Conservation (phyloP, 1,140 invertebrate species). For the Platorchestia sp. region DNA sequence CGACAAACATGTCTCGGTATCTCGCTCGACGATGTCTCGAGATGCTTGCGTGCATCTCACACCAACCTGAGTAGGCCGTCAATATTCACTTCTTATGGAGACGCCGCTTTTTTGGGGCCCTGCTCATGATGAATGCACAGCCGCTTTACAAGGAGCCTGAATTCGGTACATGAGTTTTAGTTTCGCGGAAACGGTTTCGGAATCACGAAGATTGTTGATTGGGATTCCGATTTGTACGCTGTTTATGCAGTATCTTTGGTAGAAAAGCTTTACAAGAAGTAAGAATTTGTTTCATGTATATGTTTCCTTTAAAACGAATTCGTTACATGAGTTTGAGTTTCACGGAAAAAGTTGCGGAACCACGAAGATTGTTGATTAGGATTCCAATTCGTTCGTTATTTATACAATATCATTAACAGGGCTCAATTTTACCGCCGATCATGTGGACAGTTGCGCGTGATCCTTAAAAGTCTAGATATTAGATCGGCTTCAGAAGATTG, state of each 20-base stretch:
- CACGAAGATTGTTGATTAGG: background rate
- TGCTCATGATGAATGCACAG: background rate
- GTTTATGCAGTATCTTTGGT: background rate
- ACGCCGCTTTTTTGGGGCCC: background rate
- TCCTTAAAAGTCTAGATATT: no score
- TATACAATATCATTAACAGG: background rate
- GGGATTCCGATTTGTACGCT: background rate
- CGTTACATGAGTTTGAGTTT: background rate
- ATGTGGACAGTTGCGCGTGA: no score
- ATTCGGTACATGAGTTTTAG: background rate
- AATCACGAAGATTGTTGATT: background rate
- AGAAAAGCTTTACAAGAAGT: background rate
- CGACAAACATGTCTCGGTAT: conserved; percentile 38
- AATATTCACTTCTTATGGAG: conserved; percentile 51
- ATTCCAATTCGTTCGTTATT: background rate
- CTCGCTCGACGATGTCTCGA: conserved; percentile 11
- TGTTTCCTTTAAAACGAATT: no score
- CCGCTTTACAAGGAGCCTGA: background rate
- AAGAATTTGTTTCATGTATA: no score
- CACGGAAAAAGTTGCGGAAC: background rate
- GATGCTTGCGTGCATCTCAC: conserved; percentile 47
- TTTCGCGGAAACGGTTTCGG: background rate
- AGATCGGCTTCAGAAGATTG: no score
- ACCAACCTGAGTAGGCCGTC: background rate
- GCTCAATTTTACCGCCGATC: no score